A percentile compares a stretch with the other conserved stretches of the same genome.
These are phyloP conservation scores for Bujurquina vittata DNA, from an alignment of 2,113 vertebrate species.

Conservation along the genomic window DNA sequence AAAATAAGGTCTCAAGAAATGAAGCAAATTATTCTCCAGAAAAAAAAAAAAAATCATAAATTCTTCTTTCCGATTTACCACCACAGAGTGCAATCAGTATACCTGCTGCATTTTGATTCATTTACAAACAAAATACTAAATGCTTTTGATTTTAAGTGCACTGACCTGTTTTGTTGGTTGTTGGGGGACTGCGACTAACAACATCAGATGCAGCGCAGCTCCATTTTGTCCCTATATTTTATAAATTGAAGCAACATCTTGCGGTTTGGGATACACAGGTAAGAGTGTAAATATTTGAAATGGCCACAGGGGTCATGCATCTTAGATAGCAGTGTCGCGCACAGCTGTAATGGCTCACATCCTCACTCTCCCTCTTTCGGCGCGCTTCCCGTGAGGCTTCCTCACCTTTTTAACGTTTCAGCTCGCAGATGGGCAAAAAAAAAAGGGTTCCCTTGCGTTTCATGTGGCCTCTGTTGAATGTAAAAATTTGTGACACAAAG, in stretches of 20 bases:
- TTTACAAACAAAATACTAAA: background rate
- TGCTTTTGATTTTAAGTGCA: background rate
- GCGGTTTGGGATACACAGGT: conserved; percentile 59
- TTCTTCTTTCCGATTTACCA: conserved; percentile 62
- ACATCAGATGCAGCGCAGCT: background rate
- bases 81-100: conserved; percentile 35
- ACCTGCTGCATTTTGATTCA: background rate
- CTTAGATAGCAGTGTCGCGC: conserved; percentile 47
- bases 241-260: conserved; percentile 42
- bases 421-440: conserved; percentile 68
- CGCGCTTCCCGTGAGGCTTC: conserved; percentile 37
- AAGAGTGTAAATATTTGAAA: conserved; percentile 59
- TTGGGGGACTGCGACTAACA: background rate
- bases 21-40: conserved; percentile 40
- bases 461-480: conserved; percentile 74
- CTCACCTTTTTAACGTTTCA: conserved; percentile 68
- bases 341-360: conserved; percentile 68
- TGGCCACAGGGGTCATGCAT: conserved; percentile 51
- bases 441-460: conserved; percentile 54
- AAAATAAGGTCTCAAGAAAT: conserved; percentile 54
- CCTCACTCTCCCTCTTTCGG: conserved; percentile 30
- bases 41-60: conserved; percentile 52
- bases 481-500: conserved; percentile 83
- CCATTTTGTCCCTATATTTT: conserved; percentile 46
- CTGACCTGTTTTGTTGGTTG: background rate